A percentile compares a stretch with the other conserved stretches of the same genome.
These are phyloP conservation scores for Elegia similella DNA, from an alignment of 2,888 invertebrate species.

Conservation along the genomic window DNA sequence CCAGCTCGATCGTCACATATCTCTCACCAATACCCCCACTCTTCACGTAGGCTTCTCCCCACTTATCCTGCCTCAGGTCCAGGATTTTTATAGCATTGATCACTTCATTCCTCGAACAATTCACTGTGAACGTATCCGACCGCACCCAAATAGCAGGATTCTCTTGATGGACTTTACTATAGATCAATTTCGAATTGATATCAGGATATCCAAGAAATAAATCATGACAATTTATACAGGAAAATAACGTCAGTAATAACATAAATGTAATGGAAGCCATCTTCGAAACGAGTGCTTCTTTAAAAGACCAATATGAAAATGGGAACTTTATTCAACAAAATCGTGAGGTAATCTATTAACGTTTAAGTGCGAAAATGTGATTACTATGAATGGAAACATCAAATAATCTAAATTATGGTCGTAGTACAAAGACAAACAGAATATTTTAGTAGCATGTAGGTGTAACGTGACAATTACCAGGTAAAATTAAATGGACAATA, in stretches of 20 bases:
- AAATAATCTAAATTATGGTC: neutral
- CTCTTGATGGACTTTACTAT: constrained; percentile 56
- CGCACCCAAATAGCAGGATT: constrained; percentile 64
- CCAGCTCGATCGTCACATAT: constrained; percentile 56
- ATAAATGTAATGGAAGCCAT: neutral
- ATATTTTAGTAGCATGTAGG: neutral
- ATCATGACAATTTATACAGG: constrained; percentile 36
- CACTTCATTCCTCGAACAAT: constrained; percentile 49
- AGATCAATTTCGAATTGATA: constrained; percentile 48
- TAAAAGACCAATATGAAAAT: neutral
- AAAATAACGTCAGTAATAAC: neutral
- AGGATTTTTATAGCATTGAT: constrained; percentile 60
- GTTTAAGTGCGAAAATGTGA: constrained; percentile 31
- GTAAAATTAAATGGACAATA: constrained; percentile 12
- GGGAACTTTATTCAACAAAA: constrained; percentile 15
- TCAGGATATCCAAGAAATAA: constrained; percentile 42
- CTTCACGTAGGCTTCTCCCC: constrained; percentile 56
- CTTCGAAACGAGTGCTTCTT: neutral
- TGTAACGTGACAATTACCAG: constrained; percentile 1
- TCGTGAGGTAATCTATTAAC: constrained; percentile 31
- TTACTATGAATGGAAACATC: constrained; percentile 9
- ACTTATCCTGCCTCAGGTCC: constrained; percentile 59
- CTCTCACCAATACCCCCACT: constrained; percentile 61
- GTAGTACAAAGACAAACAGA: constrained; percentile 6
- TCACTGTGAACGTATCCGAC: constrained; percentile 54